Evolutionary conservation across 2,797 vertebrate genomes (phyloP).

Genomic region (Rhabdomys pumilio): DNA sequence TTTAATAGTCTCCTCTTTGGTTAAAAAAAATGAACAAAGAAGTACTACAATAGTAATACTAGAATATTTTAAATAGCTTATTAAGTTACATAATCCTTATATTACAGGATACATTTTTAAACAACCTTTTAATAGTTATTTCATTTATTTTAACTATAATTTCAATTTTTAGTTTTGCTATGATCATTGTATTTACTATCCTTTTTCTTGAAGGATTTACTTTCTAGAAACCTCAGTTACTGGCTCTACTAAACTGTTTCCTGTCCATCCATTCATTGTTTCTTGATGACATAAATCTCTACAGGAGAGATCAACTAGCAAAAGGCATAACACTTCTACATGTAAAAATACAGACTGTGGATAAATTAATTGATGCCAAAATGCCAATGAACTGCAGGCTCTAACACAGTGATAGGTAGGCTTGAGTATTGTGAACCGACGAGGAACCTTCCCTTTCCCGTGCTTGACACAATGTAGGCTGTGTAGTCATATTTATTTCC

Average conservation of each 20-base stretch:
- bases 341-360: neutral
- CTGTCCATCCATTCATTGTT: neutral
- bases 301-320: neutral
- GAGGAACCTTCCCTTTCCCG: neutral
- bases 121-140: neutral
- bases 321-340: neutral
- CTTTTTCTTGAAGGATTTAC: constrained; percentile 15
- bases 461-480: neutral
- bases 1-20: neutral
- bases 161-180: neutral
- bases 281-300: neutral
- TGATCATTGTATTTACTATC: neutral
- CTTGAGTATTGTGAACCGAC: neutral
- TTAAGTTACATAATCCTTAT: neutral
- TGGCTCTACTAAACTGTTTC: neutral
- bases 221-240: neutral
- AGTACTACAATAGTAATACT: neutral
- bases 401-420: neutral
- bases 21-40: neutral
- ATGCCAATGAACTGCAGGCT: neutral
- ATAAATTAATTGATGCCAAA: neutral
- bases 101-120: neutral
- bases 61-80: constrained; percentile 34
- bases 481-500: neutral
- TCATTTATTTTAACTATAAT: neutral